A percentile compares a stretch with the other conserved stretches of the same genome.
These are phyloP conservation scores for Cataglyphis hispanica DNA, from an alignment of 1,140 invertebrate species.

Conservation along the genomic window DNA sequence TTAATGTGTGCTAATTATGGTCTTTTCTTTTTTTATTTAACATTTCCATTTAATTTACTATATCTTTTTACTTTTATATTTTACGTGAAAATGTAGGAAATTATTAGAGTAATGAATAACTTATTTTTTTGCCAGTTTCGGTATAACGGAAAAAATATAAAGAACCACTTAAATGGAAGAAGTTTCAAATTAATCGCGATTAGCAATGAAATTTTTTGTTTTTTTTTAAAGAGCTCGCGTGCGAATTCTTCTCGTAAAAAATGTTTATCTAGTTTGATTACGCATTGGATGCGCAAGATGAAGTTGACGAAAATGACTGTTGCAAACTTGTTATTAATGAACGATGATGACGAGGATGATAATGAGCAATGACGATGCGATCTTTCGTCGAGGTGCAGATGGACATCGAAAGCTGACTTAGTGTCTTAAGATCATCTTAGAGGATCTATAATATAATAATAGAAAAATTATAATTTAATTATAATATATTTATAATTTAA, in stretches of 20 bases:
- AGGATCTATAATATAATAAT: neutral
- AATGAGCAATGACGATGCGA: conserved; percentile 46
- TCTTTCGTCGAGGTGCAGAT: conserved; percentile 11
- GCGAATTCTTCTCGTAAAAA: conserved; percentile 26
- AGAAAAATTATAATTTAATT: neutral
- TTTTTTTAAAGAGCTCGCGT: neutral
- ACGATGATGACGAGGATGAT: conserved; percentile 31
- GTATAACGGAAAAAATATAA: neutral
- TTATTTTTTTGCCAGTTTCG: neutral
- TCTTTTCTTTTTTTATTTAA: neutral
- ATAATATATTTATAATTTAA: neutral
- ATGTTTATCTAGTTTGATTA: conserved; percentile 34
- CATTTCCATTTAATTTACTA: neutral
- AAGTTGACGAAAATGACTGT: neutral
- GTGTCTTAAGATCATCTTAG: neutral
- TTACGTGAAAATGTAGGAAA: neutral
- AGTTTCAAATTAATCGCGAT: neutral
- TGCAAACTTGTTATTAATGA: conserved; percentile 9
- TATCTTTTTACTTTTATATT: neutral
- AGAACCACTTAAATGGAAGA: neutral
- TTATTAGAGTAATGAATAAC: neutral
- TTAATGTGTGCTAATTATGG: neutral
- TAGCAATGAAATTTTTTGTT: neutral
- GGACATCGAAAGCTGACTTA: neutral
- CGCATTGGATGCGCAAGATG: too few relatives aligned